Base-by-base conservation (phyloP, 2,113 vertebrate species). In the Arenaria interpres region DNA sequence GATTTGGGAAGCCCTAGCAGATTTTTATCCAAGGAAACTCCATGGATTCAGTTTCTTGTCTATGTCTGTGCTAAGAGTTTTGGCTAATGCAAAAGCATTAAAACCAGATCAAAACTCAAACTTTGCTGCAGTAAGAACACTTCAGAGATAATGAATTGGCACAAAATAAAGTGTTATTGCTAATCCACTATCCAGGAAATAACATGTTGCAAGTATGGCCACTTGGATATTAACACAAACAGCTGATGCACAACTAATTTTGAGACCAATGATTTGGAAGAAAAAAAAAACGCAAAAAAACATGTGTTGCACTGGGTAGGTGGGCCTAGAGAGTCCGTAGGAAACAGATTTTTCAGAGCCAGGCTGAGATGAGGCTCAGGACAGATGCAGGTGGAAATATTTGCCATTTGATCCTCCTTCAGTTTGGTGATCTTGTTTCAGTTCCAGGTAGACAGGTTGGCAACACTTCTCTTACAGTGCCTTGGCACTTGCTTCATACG, bases 51-150 rank as follows among this genome's bases (percentile, higher is more conserved):
- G 16, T 87, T 96, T 78, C 74, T 73, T 85, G 46, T 74, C 72
- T 85, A 72, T 43, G 87, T 93, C 93, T 89, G 90, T 92, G 87
- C 84, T 91, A 82, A 85, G 84, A 95, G 59, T 89, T 96, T 76
- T 89, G 84, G 51, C 48, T 79, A 88, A 89, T 46, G 41, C 94
- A 74, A 95, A 90, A 64, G 64, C 89, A 93, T 91, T 95, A 96
- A 94, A 95, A 78, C 84, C 80, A 92, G 72, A 87, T 88, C 71
- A 94, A 79, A 97, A 89, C 63, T 93, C 89, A 94, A 90, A 90
- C 72, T 94, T 78, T 93, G 89, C 96, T 96, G 96, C 95, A 95
- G 94, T 97, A 97, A 96, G 96, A 97, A 97, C 96, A 97, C 97
- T 96, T 96, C 53, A 93, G 82, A 97, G 85, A 96, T 80, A 97